These are phyloP conservation scores for Hyppa rectilinea DNA, from an alignment of 2,888 invertebrate species.

Conservation along the genomic window DNA sequence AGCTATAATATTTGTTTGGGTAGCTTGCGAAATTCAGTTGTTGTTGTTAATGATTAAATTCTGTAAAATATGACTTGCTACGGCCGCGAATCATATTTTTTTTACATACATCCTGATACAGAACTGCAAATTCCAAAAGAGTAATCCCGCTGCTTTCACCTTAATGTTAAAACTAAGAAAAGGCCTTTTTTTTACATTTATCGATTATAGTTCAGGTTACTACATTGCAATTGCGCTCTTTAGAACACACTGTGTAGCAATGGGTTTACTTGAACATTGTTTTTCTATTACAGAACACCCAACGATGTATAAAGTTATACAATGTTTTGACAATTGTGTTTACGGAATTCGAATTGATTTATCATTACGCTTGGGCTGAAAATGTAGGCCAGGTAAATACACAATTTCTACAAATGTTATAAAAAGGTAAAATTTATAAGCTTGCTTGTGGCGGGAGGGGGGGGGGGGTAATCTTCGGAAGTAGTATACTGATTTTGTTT, in stretches of 20 bases:
- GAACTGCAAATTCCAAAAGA: too few relatives aligned
- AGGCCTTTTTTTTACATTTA: too few relatives aligned
- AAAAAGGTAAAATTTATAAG: background rate
- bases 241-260: background rate
- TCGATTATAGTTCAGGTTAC: background rate
- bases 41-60: too few relatives aligned
- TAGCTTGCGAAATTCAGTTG: too few relatives aligned
- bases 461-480: too few relatives aligned
- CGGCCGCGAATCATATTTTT: too few relatives aligned
- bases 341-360: conserved; percentile 95
- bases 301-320: conserved; percentile 94
- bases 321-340: conserved; percentile 95
- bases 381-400: conserved; percentile 93
- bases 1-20: too few relatives aligned
- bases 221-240: background rate
- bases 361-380: conserved; percentile 95
- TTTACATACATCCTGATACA: too few relatives aligned
- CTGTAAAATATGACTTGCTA: too few relatives aligned
- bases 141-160: too few relatives aligned
- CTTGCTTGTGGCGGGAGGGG: background rate
- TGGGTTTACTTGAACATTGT: background rate
- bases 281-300: conserved; percentile 91
- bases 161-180: too few relatives aligned
- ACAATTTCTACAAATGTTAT: background rate
- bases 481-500: too few relatives aligned